These are phyloP conservation scores for Copsychus sechellarum DNA, from an alignment of 2,113 vertebrate genomes.

Conservation along the genomic window DNA sequence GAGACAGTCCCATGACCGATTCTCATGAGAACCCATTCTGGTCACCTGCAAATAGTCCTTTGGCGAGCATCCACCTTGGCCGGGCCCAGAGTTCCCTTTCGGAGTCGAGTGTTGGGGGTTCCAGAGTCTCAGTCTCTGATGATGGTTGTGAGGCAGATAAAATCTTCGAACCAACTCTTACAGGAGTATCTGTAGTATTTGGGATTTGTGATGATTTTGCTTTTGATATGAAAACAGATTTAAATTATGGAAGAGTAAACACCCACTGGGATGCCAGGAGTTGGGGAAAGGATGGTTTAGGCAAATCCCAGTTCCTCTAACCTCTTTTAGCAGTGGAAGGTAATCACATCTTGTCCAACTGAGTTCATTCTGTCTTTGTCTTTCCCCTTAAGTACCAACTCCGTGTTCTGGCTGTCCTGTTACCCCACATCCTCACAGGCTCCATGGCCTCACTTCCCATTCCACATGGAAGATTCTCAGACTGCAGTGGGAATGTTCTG, in stretches of 20 bases:
- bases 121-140: too few relatives aligned
- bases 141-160: too few relatives aligned
- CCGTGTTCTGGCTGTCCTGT: accelerated
- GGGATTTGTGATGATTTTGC: neutral
- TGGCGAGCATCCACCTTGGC: too few relatives aligned
- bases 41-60: too few relatives aligned
- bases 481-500: neutral
- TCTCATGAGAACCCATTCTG: too few relatives aligned
- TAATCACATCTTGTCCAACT: neutral
- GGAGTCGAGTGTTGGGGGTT: too few relatives aligned
- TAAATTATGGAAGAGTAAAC: neutral
- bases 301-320: neutral
- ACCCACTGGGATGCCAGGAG: neutral
- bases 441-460: neutral
- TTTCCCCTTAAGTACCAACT: neutral
- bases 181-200: neutral
- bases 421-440: neutral
- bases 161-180: too few relatives aligned
- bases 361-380: neutral
- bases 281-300: neutral
- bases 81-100: too few relatives aligned
- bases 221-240: neutral
- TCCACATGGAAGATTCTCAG: neutral
- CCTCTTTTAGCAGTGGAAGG: neutral
- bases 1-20: too few relatives aligned